These are phyloP conservation scores for Nasonia giraulti DNA, from an alignment of 1,140 invertebrate species.

Conservation along the genomic window DNA sequence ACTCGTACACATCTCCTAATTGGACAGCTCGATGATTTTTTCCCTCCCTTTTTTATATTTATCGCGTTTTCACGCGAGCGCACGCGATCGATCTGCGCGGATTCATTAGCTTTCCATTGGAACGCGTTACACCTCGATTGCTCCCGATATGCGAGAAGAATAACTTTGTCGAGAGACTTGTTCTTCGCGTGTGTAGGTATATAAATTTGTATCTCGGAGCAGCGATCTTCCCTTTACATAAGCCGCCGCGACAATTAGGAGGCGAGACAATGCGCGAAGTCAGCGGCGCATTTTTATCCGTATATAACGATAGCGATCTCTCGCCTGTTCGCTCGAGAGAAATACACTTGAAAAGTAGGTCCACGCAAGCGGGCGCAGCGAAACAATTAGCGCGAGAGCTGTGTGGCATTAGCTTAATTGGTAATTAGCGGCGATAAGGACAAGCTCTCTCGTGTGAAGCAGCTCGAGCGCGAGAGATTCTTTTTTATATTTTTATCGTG, in stretches of 20 bases:
- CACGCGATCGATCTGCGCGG: conserved; percentile 20
- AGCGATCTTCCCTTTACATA: too few species aligned
- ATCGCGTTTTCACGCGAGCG: background rate
- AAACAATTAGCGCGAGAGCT: conserved; percentile 47
- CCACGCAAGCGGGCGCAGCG: background rate
- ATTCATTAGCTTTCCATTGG: conserved; percentile 28
- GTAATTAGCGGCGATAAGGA: conserved; percentile 42
- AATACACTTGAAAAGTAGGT: conserved; percentile 18
- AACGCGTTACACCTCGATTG: background rate
- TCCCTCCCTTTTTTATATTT: background rate
- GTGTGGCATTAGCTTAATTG: conserved; percentile 44
- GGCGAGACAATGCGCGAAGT: too few species aligned
- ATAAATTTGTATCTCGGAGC: background rate
- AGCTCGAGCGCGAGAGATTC: background rate
- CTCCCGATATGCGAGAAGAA: too few species aligned
- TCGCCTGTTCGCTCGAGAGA: background rate
- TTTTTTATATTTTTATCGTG: background rate
- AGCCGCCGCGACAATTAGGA: too few species aligned
- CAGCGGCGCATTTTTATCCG: too few species aligned
- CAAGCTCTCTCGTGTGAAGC: background rate
- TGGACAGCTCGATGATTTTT: background rate
- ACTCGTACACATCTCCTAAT: conserved; percentile 24
- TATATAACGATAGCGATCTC: too few species aligned
- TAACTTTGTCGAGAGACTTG: too few species aligned
- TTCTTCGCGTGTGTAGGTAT: too few species aligned